phyloP scores from a whole-genome alignment of 2,797 vertebrate genomes.

The Anguilla obscura region DNA sequence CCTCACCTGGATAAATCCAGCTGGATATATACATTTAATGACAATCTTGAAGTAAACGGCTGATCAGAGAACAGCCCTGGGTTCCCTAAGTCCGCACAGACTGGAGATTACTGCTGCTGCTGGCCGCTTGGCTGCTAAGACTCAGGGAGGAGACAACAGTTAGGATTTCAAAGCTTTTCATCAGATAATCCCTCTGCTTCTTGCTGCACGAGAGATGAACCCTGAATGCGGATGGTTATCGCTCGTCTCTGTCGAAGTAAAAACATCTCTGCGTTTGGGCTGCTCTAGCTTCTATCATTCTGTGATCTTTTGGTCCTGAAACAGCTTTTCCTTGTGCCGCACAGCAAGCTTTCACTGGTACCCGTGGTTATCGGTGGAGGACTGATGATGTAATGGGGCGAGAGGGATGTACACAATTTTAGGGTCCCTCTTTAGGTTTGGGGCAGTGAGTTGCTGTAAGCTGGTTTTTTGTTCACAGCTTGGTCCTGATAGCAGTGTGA shows the following conservation, averaged over 20 bases:
- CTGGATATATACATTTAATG: not conserved
- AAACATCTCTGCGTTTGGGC: not conserved
- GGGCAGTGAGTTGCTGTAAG: too few relatives aligned
- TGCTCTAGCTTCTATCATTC: not conserved
- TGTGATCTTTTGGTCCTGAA: not conserved
- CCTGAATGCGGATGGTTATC: conserved; percentile 22
- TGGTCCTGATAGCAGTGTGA: not conserved
- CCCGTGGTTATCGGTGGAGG: not conserved
- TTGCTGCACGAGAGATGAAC: conserved; percentile 17
- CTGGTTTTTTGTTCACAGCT: not conserved
- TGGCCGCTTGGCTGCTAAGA: not conserved
- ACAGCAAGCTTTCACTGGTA: not conserved
- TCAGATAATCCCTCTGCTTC: conserved; percentile 20
- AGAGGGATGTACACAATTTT: not conserved
- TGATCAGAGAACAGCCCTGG: not conserved
- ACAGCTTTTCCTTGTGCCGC: not conserved
- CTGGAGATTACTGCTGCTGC: conserved; percentile 20
- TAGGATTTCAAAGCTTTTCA: conserved; percentile 24
- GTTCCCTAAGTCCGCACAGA: conserved; percentile 3
- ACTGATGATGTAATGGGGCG: not conserved
- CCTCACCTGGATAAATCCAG: not conserved
- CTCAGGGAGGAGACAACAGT: not conserved
- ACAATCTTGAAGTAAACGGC: not conserved
- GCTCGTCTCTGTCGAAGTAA: not conserved
- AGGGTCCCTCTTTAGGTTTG: not conserved